phyloP scores from a whole-genome alignment of 2,888 invertebrate genomes.

The Hypomecis atomaria region DNA sequence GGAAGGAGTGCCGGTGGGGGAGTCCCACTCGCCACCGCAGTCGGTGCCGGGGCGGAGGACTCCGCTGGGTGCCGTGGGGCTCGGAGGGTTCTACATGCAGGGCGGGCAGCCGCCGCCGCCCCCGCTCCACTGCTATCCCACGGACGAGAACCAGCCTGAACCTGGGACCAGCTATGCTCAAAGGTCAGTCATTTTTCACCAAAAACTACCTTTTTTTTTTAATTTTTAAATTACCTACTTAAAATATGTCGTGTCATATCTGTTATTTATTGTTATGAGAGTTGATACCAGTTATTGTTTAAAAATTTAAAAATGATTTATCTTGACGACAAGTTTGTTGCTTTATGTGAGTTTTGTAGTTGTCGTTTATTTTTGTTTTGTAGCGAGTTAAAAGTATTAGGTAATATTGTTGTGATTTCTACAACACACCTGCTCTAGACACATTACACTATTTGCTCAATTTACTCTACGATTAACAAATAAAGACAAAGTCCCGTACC shows the following conservation, averaged over 20 bases:
- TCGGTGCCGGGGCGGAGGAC: slow-evolving; percentile 89
- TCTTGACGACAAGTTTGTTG: no score
- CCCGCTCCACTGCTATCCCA: slow-evolving; percentile 84
- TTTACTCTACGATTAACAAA: no score
- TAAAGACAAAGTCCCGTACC: no score
- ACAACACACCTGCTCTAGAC: no score
- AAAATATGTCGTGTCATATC: no score
- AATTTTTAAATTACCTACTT: not conserved
- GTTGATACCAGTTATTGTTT: no score
- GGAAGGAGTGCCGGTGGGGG: slow-evolving; percentile 79
- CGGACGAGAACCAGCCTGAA: slow-evolving; percentile 93
- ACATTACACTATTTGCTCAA: no score
- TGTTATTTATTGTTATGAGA: no score
- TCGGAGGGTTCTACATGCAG: slow-evolving; percentile 95
- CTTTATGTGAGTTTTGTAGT: no score
- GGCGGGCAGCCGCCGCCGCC: slow-evolving; percentile 81
- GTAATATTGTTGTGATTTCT: no score
- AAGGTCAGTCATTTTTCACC: slow-evolving; percentile 60
- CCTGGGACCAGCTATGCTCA: slow-evolving; percentile 83
- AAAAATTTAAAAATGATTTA: no score
- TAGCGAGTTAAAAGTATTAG: not conserved
- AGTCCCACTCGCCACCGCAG: slow-evolving; percentile 83
- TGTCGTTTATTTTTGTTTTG: not conserved
- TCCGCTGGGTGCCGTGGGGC: slow-evolving; percentile 92
- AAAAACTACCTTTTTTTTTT: slow-evolving; percentile 23